These are phyloP conservation scores for Megastigmus dorsalis DNA, from an alignment of 2,888 invertebrate genomes.

Conservation along the genomic window DNA sequence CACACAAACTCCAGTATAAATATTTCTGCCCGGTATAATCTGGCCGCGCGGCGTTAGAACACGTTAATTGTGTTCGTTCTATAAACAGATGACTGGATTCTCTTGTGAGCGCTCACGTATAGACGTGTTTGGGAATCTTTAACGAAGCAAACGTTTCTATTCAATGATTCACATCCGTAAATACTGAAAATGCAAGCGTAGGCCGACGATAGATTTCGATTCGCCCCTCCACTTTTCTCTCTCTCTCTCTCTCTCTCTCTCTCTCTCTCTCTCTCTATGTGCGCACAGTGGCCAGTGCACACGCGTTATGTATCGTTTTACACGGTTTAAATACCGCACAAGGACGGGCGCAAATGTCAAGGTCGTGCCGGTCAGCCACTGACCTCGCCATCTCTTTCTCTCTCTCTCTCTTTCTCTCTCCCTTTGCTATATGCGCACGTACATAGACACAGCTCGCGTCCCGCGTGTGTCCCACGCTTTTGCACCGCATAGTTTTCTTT, in stretches of 20 bases:
- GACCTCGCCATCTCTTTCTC: constrained; percentile 10
- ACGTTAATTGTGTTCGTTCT: not conserved
- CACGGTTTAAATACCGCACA: constrained; percentile 23
- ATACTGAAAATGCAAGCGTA: constrained; percentile 20
- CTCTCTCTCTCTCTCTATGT: too few species aligned
- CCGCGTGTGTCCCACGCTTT: too few species aligned
- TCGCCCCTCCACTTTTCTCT: not conserved
- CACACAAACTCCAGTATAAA: constrained; percentile 2
- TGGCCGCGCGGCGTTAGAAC: too few species aligned
- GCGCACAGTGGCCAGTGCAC: not conserved
- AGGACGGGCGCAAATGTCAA: constrained; percentile 44
- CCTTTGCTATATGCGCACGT: too few species aligned
- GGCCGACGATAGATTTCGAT: not conserved
- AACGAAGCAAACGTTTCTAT: constrained; percentile 21
- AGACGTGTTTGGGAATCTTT: constrained; percentile 29
- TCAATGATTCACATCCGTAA: constrained; percentile 42
- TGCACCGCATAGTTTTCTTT: too few species aligned
- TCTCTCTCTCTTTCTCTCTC: too few species aligned
- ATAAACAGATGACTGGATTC: constrained; percentile 14
- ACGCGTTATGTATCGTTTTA: not conserved
- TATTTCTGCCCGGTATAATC: constrained; percentile 3
- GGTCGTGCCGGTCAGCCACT: constrained; percentile 25
- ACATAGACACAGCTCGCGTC: too few species aligned
- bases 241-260: too few species aligned
- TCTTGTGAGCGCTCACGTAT: too few species aligned